These are phyloP conservation scores for Sylvia borin DNA, from an alignment of 2,797 vertebrate species.

Conservation along the genomic window DNA sequence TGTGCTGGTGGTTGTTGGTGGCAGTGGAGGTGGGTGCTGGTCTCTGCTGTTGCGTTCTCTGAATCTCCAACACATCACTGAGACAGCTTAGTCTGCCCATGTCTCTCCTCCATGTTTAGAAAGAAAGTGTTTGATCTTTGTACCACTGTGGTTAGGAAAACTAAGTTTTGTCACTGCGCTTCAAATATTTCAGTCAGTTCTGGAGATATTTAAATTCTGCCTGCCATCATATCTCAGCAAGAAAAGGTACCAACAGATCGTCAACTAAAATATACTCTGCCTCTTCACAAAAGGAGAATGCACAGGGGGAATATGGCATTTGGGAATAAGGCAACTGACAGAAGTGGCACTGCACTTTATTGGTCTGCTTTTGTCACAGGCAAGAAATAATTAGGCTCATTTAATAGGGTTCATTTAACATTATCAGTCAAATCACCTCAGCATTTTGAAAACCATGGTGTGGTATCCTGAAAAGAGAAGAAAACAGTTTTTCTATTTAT, in stretches of 20 bases:
- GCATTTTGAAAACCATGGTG: not conserved
- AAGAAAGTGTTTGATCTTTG: not conserved
- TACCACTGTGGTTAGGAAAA: not conserved
- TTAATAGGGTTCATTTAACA: not conserved
- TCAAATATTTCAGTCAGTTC: not conserved
- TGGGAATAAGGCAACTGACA: not conserved
- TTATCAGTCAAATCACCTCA: not conserved
- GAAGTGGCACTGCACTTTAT: not conserved
- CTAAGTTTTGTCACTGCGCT: not conserved
- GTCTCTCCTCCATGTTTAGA: not conserved
- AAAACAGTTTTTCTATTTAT: not conserved
- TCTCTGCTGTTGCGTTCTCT: not conserved
- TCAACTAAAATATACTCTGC: not conserved
- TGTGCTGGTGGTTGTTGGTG: not conserved
- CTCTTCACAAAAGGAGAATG: not conserved
- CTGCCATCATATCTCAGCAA: not conserved
- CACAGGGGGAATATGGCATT: not conserved
- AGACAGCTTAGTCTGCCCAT: not conserved
- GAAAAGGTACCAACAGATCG: not conserved
- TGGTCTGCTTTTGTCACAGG: not conserved
- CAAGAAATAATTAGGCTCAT: not conserved
- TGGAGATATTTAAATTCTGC: not conserved
- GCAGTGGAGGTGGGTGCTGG: not conserved
- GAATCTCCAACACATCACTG: not conserved
- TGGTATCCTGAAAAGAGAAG: not conserved